phyloP scores from a whole-genome alignment of 2,113 vertebrate genomes.

The Telmatochromis sp. region DNA sequence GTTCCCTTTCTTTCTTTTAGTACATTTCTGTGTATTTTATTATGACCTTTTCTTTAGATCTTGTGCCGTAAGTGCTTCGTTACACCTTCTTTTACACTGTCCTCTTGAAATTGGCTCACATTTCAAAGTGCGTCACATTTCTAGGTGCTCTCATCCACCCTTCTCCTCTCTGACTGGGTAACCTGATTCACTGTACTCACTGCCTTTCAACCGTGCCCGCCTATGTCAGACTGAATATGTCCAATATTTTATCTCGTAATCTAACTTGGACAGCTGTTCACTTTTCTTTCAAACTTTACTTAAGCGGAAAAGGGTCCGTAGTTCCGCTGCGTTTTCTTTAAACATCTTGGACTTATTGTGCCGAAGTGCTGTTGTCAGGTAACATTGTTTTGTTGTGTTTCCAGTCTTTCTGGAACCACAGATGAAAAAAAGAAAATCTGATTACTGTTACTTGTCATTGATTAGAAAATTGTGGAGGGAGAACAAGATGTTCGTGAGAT shows the following conservation, averaged over 20 bases:
- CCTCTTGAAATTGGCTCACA: neutral
- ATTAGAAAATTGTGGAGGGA: slow-evolving; percentile 39
- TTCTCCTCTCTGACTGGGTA: neutral
- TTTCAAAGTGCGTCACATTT: neutral
- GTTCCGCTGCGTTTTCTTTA: slow-evolving; percentile 20
- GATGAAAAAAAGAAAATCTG: slow-evolving; percentile 9
- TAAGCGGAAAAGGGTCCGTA: slow-evolving; percentile 30
- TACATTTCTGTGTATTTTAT: neutral
- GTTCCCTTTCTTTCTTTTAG: neutral
- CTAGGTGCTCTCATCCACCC: neutral
- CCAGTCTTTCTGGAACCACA: slow-evolving; percentile 36
- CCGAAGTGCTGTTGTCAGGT: slow-evolving; percentile 55
- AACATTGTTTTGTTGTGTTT: slow-evolving; percentile 55
- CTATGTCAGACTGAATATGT: slow-evolving; percentile 40
- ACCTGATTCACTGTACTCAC: slow-evolving; percentile 7
- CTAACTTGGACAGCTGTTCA: slow-evolving; percentile 24
- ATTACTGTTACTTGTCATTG: slow-evolving; percentile 47
- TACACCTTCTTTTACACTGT: neutral
- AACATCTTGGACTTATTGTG: slow-evolving; percentile 55
- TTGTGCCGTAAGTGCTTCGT: neutral
- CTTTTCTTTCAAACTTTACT: slow-evolving; percentile 34
- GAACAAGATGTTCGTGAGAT: slow-evolving; percentile 49
- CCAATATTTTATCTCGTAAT: slow-evolving; percentile 41
- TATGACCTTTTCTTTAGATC: neutral
- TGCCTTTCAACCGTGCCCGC: slow-evolving; percentile 1